These are phyloP conservation scores for Odobenus rosmarus DNA, from an alignment of 2,113 vertebrate species.

Conservation along the genomic window DNA sequence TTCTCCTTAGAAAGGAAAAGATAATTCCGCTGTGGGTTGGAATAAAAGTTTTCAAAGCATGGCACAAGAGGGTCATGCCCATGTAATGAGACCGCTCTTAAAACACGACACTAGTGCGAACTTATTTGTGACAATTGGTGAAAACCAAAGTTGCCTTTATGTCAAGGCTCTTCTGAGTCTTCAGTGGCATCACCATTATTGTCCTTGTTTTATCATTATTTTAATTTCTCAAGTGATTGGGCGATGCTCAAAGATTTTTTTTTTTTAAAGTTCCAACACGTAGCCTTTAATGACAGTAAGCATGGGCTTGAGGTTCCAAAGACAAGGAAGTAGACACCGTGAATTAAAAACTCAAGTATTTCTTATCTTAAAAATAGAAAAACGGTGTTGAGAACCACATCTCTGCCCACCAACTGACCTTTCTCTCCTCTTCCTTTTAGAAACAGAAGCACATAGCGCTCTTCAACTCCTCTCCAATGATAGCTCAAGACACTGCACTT, in stretches of 20 bases:
- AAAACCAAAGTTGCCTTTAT: background rate
- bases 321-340: background rate
- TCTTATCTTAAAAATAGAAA: background rate
- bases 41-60: background rate
- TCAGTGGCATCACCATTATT: accelerated
- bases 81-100: background rate
- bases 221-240: background rate
- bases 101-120: background rate
- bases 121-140: background rate
- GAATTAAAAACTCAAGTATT: background rate
- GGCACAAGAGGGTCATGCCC: background rate
- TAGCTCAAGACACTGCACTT: background rate
- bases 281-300: background rate
- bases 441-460: background rate
- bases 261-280: background rate
- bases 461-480: too few species aligned
- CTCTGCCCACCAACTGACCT: background rate
- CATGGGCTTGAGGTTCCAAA: background rate
- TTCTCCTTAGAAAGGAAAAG: background rate
- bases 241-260: background rate
- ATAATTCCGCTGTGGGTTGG: background rate
- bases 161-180: background rate
- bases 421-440: background rate
- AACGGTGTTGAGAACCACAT: background rate
- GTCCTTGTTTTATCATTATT: background rate